Evolutionary conservation across 2,888 invertebrate species (phyloP).

Genomic region (Lutraria lutraria): DNA sequence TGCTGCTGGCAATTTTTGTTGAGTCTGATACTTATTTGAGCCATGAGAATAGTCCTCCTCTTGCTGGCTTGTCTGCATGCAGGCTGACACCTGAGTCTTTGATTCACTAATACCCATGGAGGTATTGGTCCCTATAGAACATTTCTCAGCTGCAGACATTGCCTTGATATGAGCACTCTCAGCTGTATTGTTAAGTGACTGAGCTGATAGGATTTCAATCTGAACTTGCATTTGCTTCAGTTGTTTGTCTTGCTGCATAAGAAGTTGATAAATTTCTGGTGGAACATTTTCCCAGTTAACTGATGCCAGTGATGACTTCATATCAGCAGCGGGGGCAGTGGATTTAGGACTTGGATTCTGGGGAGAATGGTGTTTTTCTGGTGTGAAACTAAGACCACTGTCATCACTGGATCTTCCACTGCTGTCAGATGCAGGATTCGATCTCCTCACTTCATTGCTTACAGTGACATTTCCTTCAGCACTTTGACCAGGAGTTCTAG

Average conservation of each 20-base stretch:
- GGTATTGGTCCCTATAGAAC: constrained; percentile 63
- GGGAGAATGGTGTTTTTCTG: constrained; percentile 74
- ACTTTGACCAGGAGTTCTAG: constrained; percentile 57
- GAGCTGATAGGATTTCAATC: constrained; percentile 79
- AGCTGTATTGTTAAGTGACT: constrained; percentile 57
- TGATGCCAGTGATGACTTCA: constrained; percentile 31
- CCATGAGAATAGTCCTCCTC: constrained; percentile 22
- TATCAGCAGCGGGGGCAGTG: constrained; percentile 21
- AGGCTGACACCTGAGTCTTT: constrained; percentile 68
- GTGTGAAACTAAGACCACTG: constrained; percentile 82
- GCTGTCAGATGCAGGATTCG: constrained; percentile 70
- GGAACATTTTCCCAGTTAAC: constrained; percentile 81
- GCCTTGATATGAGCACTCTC: constrained; percentile 40
- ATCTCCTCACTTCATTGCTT: constrained; percentile 52
- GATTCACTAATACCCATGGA: constrained; percentile 43
- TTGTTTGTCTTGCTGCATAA: constrained; percentile 83
- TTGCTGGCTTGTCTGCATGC: constrained; percentile 64
- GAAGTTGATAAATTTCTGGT: constrained; percentile 81
- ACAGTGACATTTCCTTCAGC: constrained; percentile 17
- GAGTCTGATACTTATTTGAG: neutral
- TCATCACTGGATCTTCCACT: constrained; percentile 81
- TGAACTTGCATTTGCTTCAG: constrained; percentile 83
- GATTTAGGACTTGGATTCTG: constrained; percentile 40
- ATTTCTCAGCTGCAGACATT: constrained; percentile 38
- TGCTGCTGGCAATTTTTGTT: neutral